These are phyloP conservation scores for Heliopora coerulea DNA, from an alignment of 92 coral and sea anemone species.

Conservation along the genomic window DNA sequence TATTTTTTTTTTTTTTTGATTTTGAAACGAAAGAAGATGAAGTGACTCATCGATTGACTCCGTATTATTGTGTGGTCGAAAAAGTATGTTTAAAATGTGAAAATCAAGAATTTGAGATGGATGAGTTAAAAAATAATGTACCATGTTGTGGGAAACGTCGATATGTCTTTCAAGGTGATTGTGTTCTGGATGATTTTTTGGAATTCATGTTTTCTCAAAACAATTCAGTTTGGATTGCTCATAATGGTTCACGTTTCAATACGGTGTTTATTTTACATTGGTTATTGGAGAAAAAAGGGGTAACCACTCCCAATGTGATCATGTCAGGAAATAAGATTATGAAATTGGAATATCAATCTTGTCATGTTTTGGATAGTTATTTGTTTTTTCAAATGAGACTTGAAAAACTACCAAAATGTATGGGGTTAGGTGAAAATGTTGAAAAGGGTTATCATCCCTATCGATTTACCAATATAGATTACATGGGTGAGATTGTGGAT, in stretches of 20 bases:
- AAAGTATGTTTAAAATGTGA: background rate
- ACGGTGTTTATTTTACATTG: constrained; percentile 12
- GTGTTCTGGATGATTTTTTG: background rate
- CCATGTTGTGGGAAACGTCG: constrained; percentile 33
- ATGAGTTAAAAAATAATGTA: background rate
- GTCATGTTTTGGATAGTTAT: constrained; percentile 6
- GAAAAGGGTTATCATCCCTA: constrained; percentile 32
- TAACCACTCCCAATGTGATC: constrained; percentile 16
- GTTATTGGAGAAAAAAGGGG: background rate
- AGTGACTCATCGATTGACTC: constrained; percentile 1
- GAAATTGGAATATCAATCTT: background rate
- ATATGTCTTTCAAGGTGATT: background rate
- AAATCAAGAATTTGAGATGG: background rate
- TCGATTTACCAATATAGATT: constrained; percentile 12
- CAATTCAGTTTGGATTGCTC: constrained; percentile 5
- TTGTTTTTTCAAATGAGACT: constrained; percentile 18
- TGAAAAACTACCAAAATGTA: background rate
- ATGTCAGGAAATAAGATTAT: constrained; percentile 21
- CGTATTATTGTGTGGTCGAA: constrained; percentile 25
- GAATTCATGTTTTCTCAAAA: background rate
- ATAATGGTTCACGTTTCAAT: constrained; percentile 10
- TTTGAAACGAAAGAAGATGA: constrained; percentile 33
- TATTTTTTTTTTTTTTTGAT: constrained; percentile 30
- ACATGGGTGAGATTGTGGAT: constrained; percentile 13
- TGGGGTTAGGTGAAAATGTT: background rate